phyloP scores from a whole-genome alignment of 2,113 vertebrate species.

The Microtus richardsoni region DNA sequence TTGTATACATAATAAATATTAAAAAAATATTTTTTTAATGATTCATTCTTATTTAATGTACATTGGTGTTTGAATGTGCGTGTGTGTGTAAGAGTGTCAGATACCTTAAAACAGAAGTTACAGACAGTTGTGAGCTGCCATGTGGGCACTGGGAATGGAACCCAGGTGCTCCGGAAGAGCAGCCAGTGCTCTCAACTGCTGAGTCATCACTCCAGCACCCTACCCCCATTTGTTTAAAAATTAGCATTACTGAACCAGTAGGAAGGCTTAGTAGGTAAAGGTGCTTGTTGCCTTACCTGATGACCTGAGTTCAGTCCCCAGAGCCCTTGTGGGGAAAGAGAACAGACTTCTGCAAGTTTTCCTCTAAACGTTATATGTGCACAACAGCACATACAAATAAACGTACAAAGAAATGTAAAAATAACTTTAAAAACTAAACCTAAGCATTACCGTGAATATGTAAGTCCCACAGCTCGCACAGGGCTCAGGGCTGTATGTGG shows the following conservation, averaged over 20 bases:
- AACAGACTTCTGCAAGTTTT: not conserved
- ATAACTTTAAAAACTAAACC: not conserved
- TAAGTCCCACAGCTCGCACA: rapidly evolving
- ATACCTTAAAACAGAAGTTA: no score
- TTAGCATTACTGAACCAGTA: not conserved
- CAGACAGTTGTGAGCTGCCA: no score
- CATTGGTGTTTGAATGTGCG: no score
- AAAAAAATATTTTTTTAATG: no score
- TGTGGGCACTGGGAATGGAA: no score
- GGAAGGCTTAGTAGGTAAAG: not conserved
- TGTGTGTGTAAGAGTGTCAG: no score
- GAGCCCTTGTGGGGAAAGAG: not conserved
- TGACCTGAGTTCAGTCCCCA: not conserved
- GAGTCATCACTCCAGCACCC: no score
- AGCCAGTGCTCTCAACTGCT: no score
- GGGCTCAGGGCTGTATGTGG: not conserved
- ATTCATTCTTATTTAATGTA: no score
- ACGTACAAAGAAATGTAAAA: not conserved
- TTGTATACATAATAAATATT: no score
- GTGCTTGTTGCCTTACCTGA: not conserved
- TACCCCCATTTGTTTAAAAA: no score
- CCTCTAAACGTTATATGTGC: not conserved
- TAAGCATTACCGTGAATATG: not conserved
- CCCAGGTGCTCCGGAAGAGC: no score
- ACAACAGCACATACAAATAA: not conserved